These are phyloP conservation scores for Coluber constrictor DNA, from an alignment of 2,797 vertebrate genomes.

Conservation along the genomic window DNA sequence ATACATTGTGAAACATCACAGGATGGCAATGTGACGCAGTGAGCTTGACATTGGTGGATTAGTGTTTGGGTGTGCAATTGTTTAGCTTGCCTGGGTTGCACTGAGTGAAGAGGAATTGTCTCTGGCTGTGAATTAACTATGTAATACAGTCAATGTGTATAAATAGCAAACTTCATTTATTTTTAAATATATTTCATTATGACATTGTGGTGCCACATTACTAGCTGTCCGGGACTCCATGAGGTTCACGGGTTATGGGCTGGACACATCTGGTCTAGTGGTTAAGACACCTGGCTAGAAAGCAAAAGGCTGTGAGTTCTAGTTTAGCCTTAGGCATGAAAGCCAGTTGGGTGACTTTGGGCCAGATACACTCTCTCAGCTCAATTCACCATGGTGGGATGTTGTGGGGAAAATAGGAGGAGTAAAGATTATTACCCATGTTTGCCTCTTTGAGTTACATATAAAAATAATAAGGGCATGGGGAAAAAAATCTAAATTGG, in stretches of 20 bases:
- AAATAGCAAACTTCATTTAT: neutral
- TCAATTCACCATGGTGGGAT: neutral
- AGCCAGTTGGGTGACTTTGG: neutral
- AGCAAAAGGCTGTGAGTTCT: neutral
- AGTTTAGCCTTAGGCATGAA: neutral
- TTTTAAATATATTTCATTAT: neutral
- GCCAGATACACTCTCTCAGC: neutral
- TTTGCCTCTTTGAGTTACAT: neutral
- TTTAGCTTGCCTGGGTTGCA: neutral
- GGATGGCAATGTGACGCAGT: too few relatives aligned
- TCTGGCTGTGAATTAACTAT: neutral
- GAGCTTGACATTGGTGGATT: too few relatives aligned
- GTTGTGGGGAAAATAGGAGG: neutral
- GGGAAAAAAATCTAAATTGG: too few relatives aligned
- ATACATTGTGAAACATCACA: too few relatives aligned
- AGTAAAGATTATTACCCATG: neutral
- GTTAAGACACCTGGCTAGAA: neutral
- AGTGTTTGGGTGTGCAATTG: neutral
- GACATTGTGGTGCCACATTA: neutral
- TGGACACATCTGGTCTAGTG: neutral
- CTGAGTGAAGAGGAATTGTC: neutral
- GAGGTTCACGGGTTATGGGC: neutral
- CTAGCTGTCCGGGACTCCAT: neutral
- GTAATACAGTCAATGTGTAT: neutral
- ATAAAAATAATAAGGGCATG: neutral